These are phyloP conservation scores for Speoplatyrhinus poulsoni DNA, from an alignment of 2,113 vertebrate species.

Conservation along the genomic window DNA sequence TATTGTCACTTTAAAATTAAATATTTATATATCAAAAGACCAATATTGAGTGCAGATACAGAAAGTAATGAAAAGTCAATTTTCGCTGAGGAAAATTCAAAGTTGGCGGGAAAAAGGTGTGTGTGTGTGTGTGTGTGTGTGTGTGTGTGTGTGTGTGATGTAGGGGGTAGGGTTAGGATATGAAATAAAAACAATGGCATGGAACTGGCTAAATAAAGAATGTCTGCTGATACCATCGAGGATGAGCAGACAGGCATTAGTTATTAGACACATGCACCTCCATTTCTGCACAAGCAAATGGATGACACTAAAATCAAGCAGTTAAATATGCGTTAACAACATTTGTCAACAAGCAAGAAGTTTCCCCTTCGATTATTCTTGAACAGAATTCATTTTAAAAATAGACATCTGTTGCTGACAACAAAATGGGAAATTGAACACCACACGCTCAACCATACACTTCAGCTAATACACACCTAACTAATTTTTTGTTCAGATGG, in stretches of 20 bases:
- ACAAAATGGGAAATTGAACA: no score
- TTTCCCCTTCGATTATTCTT: not conserved
- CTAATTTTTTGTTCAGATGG: no score
- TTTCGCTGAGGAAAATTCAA: slow-evolving; percentile 5
- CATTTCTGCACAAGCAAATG: slow-evolving; percentile 53
- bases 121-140: no score
- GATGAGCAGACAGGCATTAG: slow-evolving; percentile 39
- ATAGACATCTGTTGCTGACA: no score
- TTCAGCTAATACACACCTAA: not conserved
- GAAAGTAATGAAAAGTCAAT: not conserved
- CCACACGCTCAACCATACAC: not conserved
- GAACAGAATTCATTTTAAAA: not conserved
- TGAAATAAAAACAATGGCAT: not conserved
- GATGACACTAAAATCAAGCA: slow-evolving; percentile 34
- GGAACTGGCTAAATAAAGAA: slow-evolving; percentile 6
- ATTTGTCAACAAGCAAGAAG: slow-evolving; percentile 1
- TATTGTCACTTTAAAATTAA: not conserved
- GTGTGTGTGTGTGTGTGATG: no score
- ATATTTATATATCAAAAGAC: slow-evolving; percentile 11
- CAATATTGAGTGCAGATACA: not conserved
- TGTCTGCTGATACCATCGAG: not conserved
- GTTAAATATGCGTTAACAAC: slow-evolving; percentile 31
- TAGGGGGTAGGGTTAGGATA: no score
- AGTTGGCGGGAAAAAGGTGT: no score
- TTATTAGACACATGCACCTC: slow-evolving; percentile 65